Evolutionary conservation across 2,888 invertebrate genomes (phyloP), one percentile per base, ranked within the genome.

Genomic region (Adineta ricciae): DNA sequence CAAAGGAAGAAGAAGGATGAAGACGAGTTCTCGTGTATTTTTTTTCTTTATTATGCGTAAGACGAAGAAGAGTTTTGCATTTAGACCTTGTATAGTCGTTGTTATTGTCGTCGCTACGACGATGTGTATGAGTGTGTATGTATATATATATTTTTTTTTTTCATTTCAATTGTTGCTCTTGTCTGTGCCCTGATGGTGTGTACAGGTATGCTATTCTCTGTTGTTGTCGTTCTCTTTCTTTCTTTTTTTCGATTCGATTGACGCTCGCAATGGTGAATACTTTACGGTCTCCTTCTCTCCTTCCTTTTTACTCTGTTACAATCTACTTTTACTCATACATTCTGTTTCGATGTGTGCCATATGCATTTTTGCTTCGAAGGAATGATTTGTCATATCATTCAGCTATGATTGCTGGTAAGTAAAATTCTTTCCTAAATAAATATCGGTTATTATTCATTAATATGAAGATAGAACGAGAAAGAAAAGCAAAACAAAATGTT

Each of bases 31-130:
- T 64, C 64, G 32, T 64, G 64, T 32, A 36, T 64, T 64, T 64
- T 64, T 64, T 36, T 64, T 64, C 64, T 64, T 64, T 64, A 27
- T 64, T 64, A 32, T 32, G 19, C 16, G 64, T 5, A 64, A 64
- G 64, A 27, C 64, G 27, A 64, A 64, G 64, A 64, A 64, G 64
- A 64, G 64, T 64, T 64, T 64, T 64, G 32, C 19, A 64, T 32
- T 64, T 16, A 64, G 64, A 64, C 32, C 36, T 32, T 64, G 64
- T 19, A 32, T 64, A 32, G 32, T 27, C 36, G 64, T 64, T 64
- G 64, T 64, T 64, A 64, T 64, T 64, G 32, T 64, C 64, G 64
- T 64, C 64, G 64, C 64, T 64, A 64, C 64, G 64, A 64, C 64
- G 64, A 64, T 64, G 64, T 16, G 19, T 27, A 64, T 64, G 7